phyloP scores from a whole-genome alignment of 2,113 vertebrate species.

The Oncorhynchus masou region DNA sequence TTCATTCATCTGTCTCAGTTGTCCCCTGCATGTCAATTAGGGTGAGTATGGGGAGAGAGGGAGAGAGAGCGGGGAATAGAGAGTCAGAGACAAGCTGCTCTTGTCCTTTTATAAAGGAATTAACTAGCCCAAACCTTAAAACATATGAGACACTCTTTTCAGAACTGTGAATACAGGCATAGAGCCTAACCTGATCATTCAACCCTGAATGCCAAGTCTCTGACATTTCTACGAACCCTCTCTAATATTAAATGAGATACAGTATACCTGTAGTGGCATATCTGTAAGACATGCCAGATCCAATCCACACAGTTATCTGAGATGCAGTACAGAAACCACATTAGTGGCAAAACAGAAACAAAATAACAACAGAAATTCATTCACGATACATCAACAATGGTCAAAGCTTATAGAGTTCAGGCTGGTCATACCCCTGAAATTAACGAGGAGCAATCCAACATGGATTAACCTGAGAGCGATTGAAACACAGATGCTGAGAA shows the following conservation, averaged over 20 bases:
- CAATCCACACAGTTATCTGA: background rate
- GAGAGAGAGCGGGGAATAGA: background rate
- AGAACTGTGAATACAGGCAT: background rate
- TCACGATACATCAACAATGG: background rate
- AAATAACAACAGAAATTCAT: background rate
- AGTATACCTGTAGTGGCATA: background rate
- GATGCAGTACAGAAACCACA: background rate
- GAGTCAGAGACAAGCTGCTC: background rate
- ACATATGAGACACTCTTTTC: background rate
- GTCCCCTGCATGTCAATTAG: conserved; percentile 18
- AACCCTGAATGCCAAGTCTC: background rate
- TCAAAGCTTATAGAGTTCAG: background rate
- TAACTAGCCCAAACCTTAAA: background rate
- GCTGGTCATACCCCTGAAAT: background rate
- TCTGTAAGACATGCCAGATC: background rate
- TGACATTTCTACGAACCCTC: background rate
- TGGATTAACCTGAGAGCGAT: background rate
- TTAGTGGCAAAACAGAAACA: background rate
- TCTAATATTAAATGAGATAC: background rate
- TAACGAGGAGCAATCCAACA: background rate
- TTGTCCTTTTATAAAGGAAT: background rate
- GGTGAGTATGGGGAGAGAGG: background rate
- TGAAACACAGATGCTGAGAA: conserved; percentile 2
- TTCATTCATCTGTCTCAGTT: conserved; percentile 30
- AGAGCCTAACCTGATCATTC: background rate